These are phyloP conservation scores for Lycopodina hypogea DNA, from an alignment of 37 sponge, comb jelly and placozoan species.

Conservation along the genomic window DNA sequence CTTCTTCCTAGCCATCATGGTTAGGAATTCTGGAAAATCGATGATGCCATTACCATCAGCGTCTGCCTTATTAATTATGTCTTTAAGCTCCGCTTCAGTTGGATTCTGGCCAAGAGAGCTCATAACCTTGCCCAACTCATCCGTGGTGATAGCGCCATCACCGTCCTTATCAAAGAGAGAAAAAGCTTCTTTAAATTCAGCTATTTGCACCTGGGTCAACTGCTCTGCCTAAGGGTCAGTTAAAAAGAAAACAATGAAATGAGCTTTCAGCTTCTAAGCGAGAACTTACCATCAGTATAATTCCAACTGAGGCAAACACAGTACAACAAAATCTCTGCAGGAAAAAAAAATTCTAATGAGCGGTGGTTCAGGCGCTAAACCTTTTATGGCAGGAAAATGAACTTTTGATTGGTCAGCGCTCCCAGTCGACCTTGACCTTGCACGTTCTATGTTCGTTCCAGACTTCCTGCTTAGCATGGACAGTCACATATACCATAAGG, in stretches of 20 bases:
- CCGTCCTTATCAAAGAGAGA: slow-evolving; percentile 99
- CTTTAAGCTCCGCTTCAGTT: slow-evolving; percentile 98
- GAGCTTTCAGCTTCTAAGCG: not conserved
- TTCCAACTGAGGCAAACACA: too few relatives aligned
- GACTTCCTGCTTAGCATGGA: too few relatives aligned
- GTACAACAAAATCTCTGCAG: too few relatives aligned
- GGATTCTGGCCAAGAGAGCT: slow-evolving; percentile 99
- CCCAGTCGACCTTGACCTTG: not conserved
- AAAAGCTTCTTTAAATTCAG: slow-evolving; percentile 99
- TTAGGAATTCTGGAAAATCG: slow-evolving; percentile 97
- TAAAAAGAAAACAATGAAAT: not conserved
- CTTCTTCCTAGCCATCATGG: slow-evolving; percentile 99
- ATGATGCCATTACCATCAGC: slow-evolving; percentile 99
- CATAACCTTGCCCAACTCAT: slow-evolving; percentile 98
- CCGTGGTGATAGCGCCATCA: slow-evolving; percentile 99
- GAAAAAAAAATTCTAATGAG: too few relatives aligned
- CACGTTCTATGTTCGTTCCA: too few relatives aligned
- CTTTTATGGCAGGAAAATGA: not conserved
- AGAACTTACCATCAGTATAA: not conserved
- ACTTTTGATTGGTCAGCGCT: slow-evolving; percentile 56
- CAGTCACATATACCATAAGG: too few relatives aligned
- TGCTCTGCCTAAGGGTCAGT: slow-evolving; percentile 92
- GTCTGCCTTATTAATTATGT: slow-evolving; percentile 99
- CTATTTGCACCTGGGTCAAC: slow-evolving; percentile 92
- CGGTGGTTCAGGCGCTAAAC: too few relatives aligned